A percentile compares a stretch with the other conserved stretches of the same genome.
These are phyloP conservation scores for Leptodirus hochenwartii DNA, from an alignment of 2,888 invertebrate species.

Conservation along the genomic window DNA sequence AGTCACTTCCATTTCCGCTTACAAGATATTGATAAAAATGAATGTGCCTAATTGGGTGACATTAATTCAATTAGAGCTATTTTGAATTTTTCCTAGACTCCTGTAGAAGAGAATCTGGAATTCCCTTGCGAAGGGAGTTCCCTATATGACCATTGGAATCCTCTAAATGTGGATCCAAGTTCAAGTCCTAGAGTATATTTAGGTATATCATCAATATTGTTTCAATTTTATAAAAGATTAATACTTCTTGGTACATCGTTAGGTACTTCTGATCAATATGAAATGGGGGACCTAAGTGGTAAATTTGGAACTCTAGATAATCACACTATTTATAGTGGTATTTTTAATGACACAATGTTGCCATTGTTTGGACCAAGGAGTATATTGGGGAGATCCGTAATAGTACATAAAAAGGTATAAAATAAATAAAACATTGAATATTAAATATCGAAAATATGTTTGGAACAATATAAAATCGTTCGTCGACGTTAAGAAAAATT, in stretches of 20 bases:
- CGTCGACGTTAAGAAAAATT: too few species aligned
- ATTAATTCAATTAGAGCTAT: too few species aligned
- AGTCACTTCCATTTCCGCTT: too few species aligned
- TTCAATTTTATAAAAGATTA: too few species aligned
- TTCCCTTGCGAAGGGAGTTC: conserved; percentile 77
- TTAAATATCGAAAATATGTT: neutral
- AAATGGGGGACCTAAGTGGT: conserved; percentile 68
- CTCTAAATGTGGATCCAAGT: conserved; percentile 47
- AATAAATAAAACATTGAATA: neutral
- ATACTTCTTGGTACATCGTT: too few species aligned
- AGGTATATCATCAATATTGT: too few species aligned
- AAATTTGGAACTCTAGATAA: conserved; percentile 68
- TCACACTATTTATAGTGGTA: conserved; percentile 34
- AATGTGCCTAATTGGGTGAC: too few species aligned
- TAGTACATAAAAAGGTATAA: conserved; percentile 53
- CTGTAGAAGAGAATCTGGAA: conserved; percentile 63
- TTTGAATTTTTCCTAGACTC: conserved; percentile 39
- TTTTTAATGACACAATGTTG: conserved; percentile 64
- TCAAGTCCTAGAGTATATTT: conserved; percentile 33
- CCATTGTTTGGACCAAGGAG: conserved; percentile 67
- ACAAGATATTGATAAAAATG: too few species aligned
- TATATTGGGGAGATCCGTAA: conserved; percentile 70
- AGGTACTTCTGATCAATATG: conserved; percentile 73
- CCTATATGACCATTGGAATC: conserved; percentile 76
- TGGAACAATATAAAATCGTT: conserved; percentile 4